Evolutionary conservation across 2,888 invertebrate species (phyloP).

Genomic region (Apotomis capreana): DNA sequence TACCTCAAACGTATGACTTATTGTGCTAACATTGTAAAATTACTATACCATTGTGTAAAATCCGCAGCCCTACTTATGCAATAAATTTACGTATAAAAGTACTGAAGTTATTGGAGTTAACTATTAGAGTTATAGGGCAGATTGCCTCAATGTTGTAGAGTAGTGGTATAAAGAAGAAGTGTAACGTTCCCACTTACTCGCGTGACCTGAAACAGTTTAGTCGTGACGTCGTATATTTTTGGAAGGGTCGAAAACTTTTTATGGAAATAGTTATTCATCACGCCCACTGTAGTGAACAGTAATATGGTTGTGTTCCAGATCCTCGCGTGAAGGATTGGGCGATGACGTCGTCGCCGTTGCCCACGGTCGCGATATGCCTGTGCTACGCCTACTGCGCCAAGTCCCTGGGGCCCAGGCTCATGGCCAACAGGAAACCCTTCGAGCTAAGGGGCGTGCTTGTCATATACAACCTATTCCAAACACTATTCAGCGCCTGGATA

Average conservation of each 20-base stretch:
- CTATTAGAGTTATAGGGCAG: background rate
- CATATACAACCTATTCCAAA: constrained; percentile 94
- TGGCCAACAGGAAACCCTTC: constrained; percentile 95
- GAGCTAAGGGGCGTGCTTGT: constrained; percentile 91
- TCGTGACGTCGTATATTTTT: constrained; percentile 3
- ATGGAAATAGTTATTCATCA: constrained; percentile 24
- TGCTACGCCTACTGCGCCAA: constrained; percentile 93
- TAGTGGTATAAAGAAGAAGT: background rate
- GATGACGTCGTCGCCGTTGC: constrained; percentile 94
- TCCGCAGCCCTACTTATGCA: constrained; percentile 12
- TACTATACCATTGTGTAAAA: constrained; percentile 21
- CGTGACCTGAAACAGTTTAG: constrained; percentile 27
- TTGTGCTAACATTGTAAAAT: constrained; percentile 7
- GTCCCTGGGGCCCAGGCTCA: constrained; percentile 91
- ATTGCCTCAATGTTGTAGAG: background rate
- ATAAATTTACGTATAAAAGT: constrained; percentile 12
- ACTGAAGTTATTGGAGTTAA: background rate
- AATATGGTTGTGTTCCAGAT: constrained; percentile 84
- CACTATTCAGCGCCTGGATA: constrained; percentile 94
- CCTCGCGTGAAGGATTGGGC: constrained; percentile 94
- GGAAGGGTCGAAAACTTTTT: constrained; percentile 10
- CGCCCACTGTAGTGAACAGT: constrained; percentile 25
- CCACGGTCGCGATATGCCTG: constrained; percentile 92
- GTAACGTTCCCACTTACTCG: constrained; percentile 9
- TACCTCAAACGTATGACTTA: constrained; percentile 19